Conservation (phyloP, 2,888 invertebrate species). For the Drosophila nr. perissopoda region DNA sequence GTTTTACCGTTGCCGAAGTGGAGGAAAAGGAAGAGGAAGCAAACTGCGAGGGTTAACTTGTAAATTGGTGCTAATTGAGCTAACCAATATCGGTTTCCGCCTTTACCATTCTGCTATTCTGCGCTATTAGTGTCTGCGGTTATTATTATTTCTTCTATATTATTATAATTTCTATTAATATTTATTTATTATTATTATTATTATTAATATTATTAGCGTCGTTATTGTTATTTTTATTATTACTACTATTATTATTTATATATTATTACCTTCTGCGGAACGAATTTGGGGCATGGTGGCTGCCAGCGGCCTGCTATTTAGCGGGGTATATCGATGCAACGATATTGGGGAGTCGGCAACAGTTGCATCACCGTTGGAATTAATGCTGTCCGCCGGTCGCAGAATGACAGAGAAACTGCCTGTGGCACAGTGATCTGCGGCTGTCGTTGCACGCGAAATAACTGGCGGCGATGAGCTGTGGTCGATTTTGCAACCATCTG, state of each 20-base stretch:
- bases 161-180: not conserved
- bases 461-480: slow-evolving; percentile 80
- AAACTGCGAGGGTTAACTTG: not conserved
- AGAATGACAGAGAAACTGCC: slow-evolving; percentile 83
- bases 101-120: not conserved
- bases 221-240: not conserved
- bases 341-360: slow-evolving; percentile 64
- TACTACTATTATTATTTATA: not conserved
- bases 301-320: slow-evolving; percentile 71
- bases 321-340: slow-evolving; percentile 83
- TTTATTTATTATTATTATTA: not conserved
- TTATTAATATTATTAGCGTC: not conserved
- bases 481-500: slow-evolving; percentile 78
- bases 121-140: not conserved
- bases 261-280: slow-evolving; percentile 78
- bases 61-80: not conserved
- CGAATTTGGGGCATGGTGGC: slow-evolving; percentile 78
- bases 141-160: not conserved
- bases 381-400: slow-evolving; percentile 80
- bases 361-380: slow-evolving; percentile 58
- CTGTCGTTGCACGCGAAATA: slow-evolving; percentile 35
- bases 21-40: not conserved
- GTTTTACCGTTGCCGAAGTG: not conserved
- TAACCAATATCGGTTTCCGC: not conserved
- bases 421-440: slow-evolving; percentile 45